Conservation (phyloP, 2,797 vertebrate species). For the Passerculus sandwichensis region DNA sequence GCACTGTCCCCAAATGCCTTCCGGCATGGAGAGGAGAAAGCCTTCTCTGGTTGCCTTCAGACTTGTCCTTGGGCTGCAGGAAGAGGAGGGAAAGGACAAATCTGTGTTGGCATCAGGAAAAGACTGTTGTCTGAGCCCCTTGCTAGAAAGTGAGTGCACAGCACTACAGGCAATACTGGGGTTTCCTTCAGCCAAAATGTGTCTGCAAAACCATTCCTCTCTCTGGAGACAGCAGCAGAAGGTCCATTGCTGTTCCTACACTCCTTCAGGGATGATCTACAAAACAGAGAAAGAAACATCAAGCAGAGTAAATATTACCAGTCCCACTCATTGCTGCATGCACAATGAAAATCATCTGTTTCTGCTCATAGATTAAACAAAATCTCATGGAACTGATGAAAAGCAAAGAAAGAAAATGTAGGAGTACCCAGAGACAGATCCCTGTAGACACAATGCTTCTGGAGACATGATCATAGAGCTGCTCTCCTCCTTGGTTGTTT, state of each 20-base stretch:
- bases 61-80: background rate
- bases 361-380: background rate
- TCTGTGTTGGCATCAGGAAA: background rate
- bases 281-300: background rate
- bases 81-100: background rate
- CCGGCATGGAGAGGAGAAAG: background rate
- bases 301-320: background rate
- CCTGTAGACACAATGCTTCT: background rate
- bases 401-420: background rate
- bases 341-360: background rate
- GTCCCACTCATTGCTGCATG: background rate
- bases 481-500: constrained; percentile 17
- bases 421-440: background rate
- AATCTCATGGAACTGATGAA: background rate
- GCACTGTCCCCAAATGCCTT: background rate
- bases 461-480: background rate
- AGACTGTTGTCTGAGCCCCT: background rate
- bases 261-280: background rate
- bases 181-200: background rate
- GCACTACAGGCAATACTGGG: background rate
- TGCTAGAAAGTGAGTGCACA: background rate
- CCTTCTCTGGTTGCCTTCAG: constrained; percentile 10
- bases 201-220: background rate
- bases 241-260: background rate
- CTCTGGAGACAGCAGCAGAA: background rate